Percentiles rank a stretch among this genome's conserved stretches.
Conservation (phyloP, 2,113 vertebrate species). For the Tachuris rubrigastra region DNA sequence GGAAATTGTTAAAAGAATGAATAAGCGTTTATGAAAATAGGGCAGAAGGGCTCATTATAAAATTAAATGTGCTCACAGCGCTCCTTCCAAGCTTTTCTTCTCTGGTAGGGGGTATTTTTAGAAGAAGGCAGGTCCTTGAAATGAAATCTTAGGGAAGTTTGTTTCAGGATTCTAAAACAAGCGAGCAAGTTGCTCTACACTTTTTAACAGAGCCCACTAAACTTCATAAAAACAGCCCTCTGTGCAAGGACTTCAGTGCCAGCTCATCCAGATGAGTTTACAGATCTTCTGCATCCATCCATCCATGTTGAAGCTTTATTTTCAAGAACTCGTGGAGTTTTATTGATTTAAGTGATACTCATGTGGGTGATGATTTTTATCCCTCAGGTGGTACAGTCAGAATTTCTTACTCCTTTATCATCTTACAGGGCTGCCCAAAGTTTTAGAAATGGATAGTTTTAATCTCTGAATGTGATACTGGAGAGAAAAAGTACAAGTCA, state of each 20-base stretch:
- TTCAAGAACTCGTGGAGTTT: neutral
- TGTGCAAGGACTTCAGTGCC: neutral
- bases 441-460: neutral
- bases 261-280: neutral
- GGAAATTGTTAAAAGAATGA: neutral
- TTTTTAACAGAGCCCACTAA: neutral
- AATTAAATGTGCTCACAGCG: neutral
- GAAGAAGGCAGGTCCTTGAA: neutral
- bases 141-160: neutral
- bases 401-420: neutral
- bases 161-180: neutral
- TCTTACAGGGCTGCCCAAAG: neutral
- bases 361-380: neutral
- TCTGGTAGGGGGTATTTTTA: neutral
- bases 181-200: neutral
- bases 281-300: neutral
- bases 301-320: neutral
- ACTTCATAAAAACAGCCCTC: neutral
- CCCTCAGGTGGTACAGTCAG: neutral
- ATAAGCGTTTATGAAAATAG: conserved; percentile 12
- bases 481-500: neutral
- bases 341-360: neutral
- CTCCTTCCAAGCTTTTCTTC: neutral
- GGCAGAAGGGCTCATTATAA: neutral
- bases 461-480: neutral